Conservation (phyloP, 2,113 vertebrate genomes). For the Solenodon paradoxus region DNA sequence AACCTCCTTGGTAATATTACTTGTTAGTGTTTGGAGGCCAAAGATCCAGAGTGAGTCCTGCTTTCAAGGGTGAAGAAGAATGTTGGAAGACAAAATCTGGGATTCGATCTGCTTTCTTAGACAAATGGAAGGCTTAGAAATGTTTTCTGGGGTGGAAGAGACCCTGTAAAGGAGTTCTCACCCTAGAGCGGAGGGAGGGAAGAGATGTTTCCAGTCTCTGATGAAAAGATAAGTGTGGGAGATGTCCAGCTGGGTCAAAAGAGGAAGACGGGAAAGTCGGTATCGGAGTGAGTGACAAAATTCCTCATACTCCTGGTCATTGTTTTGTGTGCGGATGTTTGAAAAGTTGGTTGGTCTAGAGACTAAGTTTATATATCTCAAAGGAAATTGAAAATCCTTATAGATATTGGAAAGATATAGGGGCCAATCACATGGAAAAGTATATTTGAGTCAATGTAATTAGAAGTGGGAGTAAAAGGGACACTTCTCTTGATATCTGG, state of each 20-base stretch:
- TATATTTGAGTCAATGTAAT: background rate
- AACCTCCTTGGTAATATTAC: background rate
- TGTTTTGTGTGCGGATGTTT: background rate
- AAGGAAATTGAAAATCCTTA: background rate
- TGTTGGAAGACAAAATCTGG: background rate
- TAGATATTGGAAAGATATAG: background rate
- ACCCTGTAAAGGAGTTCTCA: background rate
- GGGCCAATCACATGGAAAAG: background rate
- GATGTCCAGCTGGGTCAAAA: background rate
- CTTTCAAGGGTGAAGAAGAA: background rate
- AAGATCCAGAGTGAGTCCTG: background rate
- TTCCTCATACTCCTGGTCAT: background rate
- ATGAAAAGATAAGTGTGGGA: background rate
- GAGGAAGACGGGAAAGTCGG: background rate
- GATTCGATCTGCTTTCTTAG: background rate
- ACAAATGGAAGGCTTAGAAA: background rate
- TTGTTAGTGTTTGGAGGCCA: background rate
- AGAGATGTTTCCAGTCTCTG: background rate
- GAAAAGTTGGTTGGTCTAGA: background rate
- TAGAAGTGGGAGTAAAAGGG: background rate
- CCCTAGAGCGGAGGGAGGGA: background rate
- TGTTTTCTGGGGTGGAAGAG: background rate
- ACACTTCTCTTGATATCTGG: background rate
- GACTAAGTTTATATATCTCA: background rate
- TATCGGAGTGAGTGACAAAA: background rate